phyloP scores from a whole-genome alignment of 2,797 vertebrate species.

The Sebastes dallii region DNA sequence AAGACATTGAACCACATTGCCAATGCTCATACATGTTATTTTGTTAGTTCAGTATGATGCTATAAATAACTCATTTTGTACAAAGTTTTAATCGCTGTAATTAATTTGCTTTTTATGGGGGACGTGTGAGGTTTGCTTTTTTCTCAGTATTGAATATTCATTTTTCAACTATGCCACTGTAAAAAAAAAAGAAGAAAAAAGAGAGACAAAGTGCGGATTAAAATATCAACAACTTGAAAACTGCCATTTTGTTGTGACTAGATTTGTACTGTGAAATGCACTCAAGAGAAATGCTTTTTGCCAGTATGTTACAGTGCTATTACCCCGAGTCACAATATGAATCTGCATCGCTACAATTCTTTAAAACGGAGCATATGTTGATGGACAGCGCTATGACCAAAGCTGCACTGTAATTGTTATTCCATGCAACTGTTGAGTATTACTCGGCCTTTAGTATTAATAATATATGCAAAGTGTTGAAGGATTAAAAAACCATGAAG shows the following conservation, averaged over 20 bases:
- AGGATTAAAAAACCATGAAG: slow-evolving; percentile 53
- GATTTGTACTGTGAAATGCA: slow-evolving; percentile 31
- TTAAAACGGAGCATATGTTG: slow-evolving; percentile 11
- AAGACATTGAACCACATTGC: slow-evolving; percentile 73
- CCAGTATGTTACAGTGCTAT: neutral
- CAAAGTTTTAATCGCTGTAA: slow-evolving; percentile 79
- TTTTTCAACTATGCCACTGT: slow-evolving; percentile 87
- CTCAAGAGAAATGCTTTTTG: slow-evolving; percentile 1
- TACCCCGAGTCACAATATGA: slow-evolving; percentile 24
- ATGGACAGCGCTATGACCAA: slow-evolving; percentile 22
- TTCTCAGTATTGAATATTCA: slow-evolving; percentile 82
- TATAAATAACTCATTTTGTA: slow-evolving; percentile 84
- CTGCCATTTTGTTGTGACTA: slow-evolving; percentile 55
- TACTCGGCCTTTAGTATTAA: slow-evolving; percentile 52
- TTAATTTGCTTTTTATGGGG: slow-evolving; percentile 78
- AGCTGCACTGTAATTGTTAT: slow-evolving; percentile 45
- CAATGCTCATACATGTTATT: slow-evolving; percentile 80
- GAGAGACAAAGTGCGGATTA: slow-evolving; percentile 77
- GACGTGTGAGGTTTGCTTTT: slow-evolving; percentile 80
- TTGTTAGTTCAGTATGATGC: slow-evolving; percentile 76
- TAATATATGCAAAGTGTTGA: slow-evolving; percentile 64
- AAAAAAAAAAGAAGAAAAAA: slow-evolving; percentile 67
- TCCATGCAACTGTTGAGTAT: slow-evolving; percentile 37
- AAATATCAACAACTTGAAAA: slow-evolving; percentile 80
- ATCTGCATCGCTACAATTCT: neutral